phyloP scores from a whole-genome alignment of 2,888 invertebrate genomes.

The Liodrosophila aerea region DNA sequence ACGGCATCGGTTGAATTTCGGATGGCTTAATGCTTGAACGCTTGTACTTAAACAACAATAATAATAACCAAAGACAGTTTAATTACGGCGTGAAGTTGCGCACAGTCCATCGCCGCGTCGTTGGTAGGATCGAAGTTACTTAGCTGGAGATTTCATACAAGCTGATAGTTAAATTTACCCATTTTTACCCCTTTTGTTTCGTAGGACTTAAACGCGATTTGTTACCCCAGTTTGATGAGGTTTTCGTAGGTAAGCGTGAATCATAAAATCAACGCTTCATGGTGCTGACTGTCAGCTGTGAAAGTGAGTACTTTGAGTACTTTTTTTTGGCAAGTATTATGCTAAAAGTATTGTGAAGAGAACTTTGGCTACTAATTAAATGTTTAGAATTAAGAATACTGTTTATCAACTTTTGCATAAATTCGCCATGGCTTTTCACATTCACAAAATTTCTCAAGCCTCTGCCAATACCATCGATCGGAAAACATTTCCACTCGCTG shows the following conservation, averaged over 20 bases:
- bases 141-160: constrained; percentile 19
- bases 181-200: constrained; percentile 33
- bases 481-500: too few species aligned
- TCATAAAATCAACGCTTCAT: constrained; percentile 62
- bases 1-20: constrained; percentile 65
- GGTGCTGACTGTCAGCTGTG: constrained; percentile 36
- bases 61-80: constrained; percentile 71
- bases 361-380: too few species aligned
- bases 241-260: constrained; percentile 71
- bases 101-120: constrained; percentile 43
- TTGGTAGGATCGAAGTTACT: not conserved
- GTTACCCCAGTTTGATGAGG: constrained; percentile 58
- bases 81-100: constrained; percentile 76
- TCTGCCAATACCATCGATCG: too few species aligned
- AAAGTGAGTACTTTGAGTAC: too few species aligned
- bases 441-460: too few species aligned
- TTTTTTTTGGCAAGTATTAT: too few species aligned
- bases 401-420: too few species aligned
- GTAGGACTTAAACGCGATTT: constrained; percentile 44
- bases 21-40: constrained; percentile 65
- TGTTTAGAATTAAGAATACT: too few species aligned
- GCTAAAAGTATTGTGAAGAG: too few species aligned
- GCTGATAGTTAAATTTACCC: constrained; percentile 28
- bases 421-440: too few species aligned
- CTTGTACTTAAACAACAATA: constrained; percentile 25